Percentiles rank a stretch among this genome's conserved stretches.
phyloP scores from a whole-genome alignment of 2,113 vertebrate genomes.

The Nibea albiflora region DNA sequence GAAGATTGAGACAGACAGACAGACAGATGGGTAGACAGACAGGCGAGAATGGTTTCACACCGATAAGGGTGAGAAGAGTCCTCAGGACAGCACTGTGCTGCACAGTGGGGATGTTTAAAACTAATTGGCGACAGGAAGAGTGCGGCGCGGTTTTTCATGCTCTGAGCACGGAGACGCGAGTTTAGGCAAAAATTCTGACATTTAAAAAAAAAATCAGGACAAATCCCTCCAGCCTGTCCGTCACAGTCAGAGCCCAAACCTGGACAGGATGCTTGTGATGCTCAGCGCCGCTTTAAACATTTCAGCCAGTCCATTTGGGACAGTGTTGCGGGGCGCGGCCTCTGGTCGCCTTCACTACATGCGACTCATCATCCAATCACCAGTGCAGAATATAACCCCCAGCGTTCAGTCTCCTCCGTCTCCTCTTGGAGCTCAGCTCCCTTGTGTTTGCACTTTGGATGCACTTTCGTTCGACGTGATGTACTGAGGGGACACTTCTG shows the following conservation, averaged over 20 bases:
- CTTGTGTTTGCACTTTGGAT: too few relatives aligned
- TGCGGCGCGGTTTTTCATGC: neutral
- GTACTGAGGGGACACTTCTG: too few relatives aligned
- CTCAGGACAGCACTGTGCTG: slow-evolving; percentile 32
- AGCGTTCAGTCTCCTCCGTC: too few relatives aligned
- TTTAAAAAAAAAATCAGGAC: slow-evolving; percentile 5
- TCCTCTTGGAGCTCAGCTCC: too few relatives aligned
- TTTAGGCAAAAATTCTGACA: neutral
- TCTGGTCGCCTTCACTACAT: too few relatives aligned
- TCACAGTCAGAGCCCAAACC: neutral
- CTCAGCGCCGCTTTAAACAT: neutral
- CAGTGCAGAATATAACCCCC: too few relatives aligned
- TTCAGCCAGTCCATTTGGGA: neutral
- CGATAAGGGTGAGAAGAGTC: slow-evolving; percentile 50
- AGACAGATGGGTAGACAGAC: neutral
- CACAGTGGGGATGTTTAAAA: slow-evolving; percentile 27
- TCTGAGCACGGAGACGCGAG: neutral
- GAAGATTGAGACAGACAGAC: neutral
- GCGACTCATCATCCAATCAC: too few relatives aligned
- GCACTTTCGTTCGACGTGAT: too few relatives aligned
- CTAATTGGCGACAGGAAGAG: slow-evolving; percentile 52
- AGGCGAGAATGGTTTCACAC: slow-evolving; percentile 51
- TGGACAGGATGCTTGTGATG: neutral
- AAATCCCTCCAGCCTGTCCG: too few relatives aligned
- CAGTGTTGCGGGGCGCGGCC: too few relatives aligned